Conservation (phyloP, 2,888 invertebrate genomes). For the Arge pagana region DNA sequence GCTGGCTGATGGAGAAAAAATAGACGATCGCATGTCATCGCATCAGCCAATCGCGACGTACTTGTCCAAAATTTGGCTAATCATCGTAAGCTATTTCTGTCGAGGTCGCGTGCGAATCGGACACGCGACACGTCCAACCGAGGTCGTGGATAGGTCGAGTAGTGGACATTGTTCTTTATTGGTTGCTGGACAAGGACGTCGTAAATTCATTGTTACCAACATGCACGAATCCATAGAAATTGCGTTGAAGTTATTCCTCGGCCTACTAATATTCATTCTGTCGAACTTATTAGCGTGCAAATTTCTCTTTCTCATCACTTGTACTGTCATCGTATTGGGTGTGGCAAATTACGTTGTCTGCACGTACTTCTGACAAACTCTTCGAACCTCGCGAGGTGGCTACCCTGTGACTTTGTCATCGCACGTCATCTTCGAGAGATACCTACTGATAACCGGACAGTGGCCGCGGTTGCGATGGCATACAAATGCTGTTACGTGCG, state of each 20-base stretch:
- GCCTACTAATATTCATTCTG: slow-evolving; percentile 33
- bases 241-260: slow-evolving; percentile 34
- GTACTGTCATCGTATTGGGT: slow-evolving; percentile 31
- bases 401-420: background rate
- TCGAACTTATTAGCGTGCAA: slow-evolving; percentile 36
- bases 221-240: slow-evolving; percentile 23
- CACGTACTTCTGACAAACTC: background rate
- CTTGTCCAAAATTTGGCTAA: too few relatives aligned
- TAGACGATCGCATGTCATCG: too few relatives aligned
- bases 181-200: too few relatives aligned
- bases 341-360: slow-evolving; percentile 27
- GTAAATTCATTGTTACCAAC: slow-evolving; percentile 20
- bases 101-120: too few relatives aligned
- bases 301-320: slow-evolving; percentile 35
- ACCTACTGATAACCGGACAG: background rate
- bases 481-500: too few relatives aligned
- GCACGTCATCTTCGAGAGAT: background rate
- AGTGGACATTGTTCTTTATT: too few relatives aligned
- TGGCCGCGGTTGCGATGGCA: background rate
- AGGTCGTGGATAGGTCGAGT: too few relatives aligned
- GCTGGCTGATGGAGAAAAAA: too few relatives aligned
- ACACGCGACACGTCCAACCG: too few relatives aligned
- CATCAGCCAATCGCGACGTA: too few relatives aligned
- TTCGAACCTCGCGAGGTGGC: background rate
- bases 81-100: too few relatives aligned